Evolutionary conservation across 2,888 invertebrate genomes (phyloP), one percentile per base, ranked within the genome.

Genomic region (Dryadula phaetusa): DNA sequence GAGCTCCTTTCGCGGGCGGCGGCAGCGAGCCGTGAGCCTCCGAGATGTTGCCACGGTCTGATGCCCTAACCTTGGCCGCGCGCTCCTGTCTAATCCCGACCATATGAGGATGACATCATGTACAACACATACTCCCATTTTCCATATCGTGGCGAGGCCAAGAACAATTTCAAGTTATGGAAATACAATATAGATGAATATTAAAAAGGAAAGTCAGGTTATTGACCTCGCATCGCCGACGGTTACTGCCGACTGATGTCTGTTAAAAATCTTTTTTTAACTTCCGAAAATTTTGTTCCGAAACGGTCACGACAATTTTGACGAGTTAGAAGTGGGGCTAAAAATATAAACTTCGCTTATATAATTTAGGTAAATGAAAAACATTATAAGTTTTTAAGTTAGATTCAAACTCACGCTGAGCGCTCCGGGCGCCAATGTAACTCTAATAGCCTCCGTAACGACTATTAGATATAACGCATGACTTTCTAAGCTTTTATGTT

Each of bases 181-280:
- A 77, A 77, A 76, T 78, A 78, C 77, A 75, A 77, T 75, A 79
- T 63, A 75, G 73, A 76, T 73, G 79, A 84, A 85, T 85, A 86
- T 81, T 85, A 87, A 88, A 88, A 87, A 87, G 88, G 88, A 88
- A 90, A 87, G 88, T 84, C 75, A 76, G 90, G 87, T 87, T 81
- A 81, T 81, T 80, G 87, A 90, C 85, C 90, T 76, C 82, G 76
- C 75, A n/a, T 28, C 69, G 75, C 78, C 77, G 83, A 79, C 83
- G 83, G 79, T 77, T 79, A 81, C 78, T 77, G 81, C 76, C 78
- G 75, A 82, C 80, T 83, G 82, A 86, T 86, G 83, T 81, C 82
- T 81, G 81, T 84, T 76, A 72, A 63, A 70, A 75, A 70, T 84
- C 82, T 86, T 86, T 87, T 85, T 88, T 84, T 86, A 86, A 83